phyloP scores from a whole-genome alignment of 2,113 vertebrate genomes.

The Poeciliopsis occidentalis region DNA sequence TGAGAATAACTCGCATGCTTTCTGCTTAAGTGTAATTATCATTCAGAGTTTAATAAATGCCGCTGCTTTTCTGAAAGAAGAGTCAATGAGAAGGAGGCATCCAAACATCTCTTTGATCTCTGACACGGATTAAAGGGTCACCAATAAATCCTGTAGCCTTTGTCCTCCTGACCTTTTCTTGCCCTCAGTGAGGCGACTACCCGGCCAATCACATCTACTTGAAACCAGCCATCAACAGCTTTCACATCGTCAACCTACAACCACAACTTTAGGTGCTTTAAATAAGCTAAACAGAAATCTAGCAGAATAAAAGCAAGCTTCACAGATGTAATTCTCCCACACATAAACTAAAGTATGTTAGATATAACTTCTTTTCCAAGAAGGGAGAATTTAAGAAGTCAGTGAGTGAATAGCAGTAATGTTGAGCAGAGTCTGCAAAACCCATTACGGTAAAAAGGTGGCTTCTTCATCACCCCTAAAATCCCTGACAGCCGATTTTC shows the following conservation, averaged over 20 bases:
- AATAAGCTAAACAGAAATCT: not conserved
- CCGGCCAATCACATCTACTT: conserved; percentile 12
- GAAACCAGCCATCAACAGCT: conserved; percentile 23
- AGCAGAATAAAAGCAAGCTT: conserved; percentile 2
- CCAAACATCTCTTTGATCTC: conserved; percentile 70
- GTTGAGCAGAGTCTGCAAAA: conserved; percentile 67
- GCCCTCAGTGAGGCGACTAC: conserved; percentile 29
- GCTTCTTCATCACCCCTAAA: conserved; percentile 42
- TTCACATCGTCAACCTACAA: conserved; percentile 19
- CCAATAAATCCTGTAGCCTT: conserved; percentile 65
- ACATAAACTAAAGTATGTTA: not conserved
- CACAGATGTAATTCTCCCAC: not conserved
- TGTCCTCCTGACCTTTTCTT: conserved; percentile 61
- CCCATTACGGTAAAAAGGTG: conserved; percentile 64
- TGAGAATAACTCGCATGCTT: conserved; percentile 24
- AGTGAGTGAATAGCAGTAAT: conserved; percentile 23
- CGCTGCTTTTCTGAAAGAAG: not conserved
- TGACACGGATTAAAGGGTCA: conserved; percentile 44
- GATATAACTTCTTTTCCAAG: conserved; percentile 2
- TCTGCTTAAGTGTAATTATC: conserved; percentile 52
- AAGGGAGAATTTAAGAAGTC: conserved; percentile 14
- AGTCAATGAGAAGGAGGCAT: conserved; percentile 45
- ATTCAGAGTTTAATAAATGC: conserved; percentile 32
- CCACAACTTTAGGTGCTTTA: not conserved
- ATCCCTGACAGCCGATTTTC: conserved; percentile 54